Percentiles rank a stretch among this genome's conserved stretches.
These are phyloP conservation scores for Zalophus californianus DNA, from an alignment of 2,797 vertebrate genomes.

Conservation along the genomic window DNA sequence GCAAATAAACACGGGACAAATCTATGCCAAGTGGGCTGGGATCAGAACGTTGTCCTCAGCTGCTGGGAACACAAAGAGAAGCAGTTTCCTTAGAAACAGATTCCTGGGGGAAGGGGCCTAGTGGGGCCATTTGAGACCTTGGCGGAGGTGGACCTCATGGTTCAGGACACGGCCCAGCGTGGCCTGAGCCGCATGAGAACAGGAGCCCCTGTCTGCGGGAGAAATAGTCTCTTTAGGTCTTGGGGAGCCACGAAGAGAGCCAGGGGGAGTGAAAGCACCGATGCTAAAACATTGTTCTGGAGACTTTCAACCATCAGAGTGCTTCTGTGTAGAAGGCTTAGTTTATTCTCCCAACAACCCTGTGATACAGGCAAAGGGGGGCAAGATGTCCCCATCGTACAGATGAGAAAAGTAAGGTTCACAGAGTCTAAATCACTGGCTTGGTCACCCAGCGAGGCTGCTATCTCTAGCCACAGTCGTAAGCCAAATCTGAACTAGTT, in stretches of 20 bases:
- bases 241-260: background rate
- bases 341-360: background rate
- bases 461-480: too few relatives aligned
- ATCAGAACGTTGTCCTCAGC: constrained; percentile 67
- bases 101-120: background rate
- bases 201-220: fast-evolving
- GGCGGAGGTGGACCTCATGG: fast-evolving
- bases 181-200: fast-evolving
- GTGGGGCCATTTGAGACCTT: constrained; percentile 11
- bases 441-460: background rate
- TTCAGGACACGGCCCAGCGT: background rate
- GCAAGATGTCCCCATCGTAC: background rate
- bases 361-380: background rate
- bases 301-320: background rate
- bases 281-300: background rate
- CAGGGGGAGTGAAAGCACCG: background rate
- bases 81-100: constrained; percentile 54
- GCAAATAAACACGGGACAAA: constrained; percentile 49
- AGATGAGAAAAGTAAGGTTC: background rate
- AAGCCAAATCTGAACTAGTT: background rate
- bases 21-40: background rate
- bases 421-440: background rate
- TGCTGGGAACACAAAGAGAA: constrained; percentile 64
- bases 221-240: background rate
- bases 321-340: background rate